These are phyloP conservation scores for Atractosteus spatula DNA, from an alignment of 2,113 vertebrate genomes.

Conservation along the genomic window DNA sequence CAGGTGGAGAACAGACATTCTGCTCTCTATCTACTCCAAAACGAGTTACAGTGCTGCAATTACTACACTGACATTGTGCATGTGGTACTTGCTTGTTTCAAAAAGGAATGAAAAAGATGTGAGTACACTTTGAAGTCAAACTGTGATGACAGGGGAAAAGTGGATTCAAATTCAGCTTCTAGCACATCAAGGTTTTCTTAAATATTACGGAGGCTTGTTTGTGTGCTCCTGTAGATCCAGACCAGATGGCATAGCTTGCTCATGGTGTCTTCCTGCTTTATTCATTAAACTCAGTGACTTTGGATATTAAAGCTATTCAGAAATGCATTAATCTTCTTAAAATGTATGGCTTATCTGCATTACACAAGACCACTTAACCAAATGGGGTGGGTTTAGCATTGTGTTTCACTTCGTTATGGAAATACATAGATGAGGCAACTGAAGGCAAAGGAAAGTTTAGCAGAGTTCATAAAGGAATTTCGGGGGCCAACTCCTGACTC, in stretches of 20 bases:
- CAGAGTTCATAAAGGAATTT: not conserved
- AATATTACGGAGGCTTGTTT: too few relatives aligned
- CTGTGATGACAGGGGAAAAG: too few relatives aligned
- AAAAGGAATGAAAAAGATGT: too few relatives aligned
- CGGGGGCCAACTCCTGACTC: not conserved
- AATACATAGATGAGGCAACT: not conserved
- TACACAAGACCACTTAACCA: conserved; percentile 42
- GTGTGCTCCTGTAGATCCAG: not conserved
- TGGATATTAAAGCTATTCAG: conserved; percentile 64
- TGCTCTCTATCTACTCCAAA: too few relatives aligned
- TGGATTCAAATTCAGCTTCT: too few relatives aligned
- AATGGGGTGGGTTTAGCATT: conserved; percentile 42
- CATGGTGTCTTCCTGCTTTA: conserved; percentile 41
- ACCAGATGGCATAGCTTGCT: conserved; percentile 44
- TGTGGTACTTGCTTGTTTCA: too few relatives aligned
- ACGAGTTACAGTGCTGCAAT: too few relatives aligned
- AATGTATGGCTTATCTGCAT: conserved; percentile 51
- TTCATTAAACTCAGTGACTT: conserved; percentile 56
- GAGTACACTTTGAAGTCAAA: too few relatives aligned
- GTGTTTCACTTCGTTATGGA: conserved; percentile 24
- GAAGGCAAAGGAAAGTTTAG: not conserved
- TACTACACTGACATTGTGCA: too few relatives aligned
- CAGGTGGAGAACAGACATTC: too few relatives aligned
- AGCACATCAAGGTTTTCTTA: not conserved
- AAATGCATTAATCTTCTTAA: conserved; percentile 75